Conservation (phyloP, 2,888 invertebrate genomes). For the Ornithoptera priamus region DNA sequence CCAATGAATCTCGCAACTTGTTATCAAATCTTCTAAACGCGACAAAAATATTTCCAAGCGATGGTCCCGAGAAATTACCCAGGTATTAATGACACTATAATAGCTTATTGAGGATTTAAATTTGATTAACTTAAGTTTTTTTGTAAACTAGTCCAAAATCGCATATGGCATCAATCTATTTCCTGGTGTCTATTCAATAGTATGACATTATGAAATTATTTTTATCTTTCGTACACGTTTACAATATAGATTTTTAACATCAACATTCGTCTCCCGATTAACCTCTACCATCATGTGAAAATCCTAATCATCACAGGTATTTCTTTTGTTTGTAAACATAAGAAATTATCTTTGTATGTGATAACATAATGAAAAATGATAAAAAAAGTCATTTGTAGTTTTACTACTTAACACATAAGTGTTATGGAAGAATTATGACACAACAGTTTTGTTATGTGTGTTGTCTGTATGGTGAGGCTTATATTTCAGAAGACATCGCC, state of each 20-base stretch:
- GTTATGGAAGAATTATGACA: neutral
- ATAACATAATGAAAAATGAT: neutral
- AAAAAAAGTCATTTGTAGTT: neutral
- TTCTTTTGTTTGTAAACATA: neutral
- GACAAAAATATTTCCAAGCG: conserved; percentile 82
- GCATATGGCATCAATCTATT: neutral
- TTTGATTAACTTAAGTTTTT: neutral
- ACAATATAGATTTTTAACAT: neutral
- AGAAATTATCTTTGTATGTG: neutral
- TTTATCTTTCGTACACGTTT: neutral
- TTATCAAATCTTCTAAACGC: conserved; percentile 83
- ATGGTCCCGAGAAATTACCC: conserved; percentile 61
- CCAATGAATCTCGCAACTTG: conserved; percentile 66
- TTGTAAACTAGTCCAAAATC: neutral
- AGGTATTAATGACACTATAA: conserved; percentile 53
- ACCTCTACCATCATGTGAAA: too few relatives aligned
- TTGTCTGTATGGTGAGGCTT: neutral
- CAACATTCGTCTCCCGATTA: too few relatives aligned
- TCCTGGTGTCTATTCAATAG: neutral
- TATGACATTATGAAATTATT: neutral
- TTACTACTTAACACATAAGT: neutral
- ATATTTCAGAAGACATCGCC: neutral
- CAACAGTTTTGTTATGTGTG: neutral
- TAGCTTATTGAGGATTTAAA: neutral
- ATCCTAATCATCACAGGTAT: neutral